Base-by-base conservation (phyloP, 2,797 vertebrate genomes). In the Brachyrhaphis roseni region DNA sequence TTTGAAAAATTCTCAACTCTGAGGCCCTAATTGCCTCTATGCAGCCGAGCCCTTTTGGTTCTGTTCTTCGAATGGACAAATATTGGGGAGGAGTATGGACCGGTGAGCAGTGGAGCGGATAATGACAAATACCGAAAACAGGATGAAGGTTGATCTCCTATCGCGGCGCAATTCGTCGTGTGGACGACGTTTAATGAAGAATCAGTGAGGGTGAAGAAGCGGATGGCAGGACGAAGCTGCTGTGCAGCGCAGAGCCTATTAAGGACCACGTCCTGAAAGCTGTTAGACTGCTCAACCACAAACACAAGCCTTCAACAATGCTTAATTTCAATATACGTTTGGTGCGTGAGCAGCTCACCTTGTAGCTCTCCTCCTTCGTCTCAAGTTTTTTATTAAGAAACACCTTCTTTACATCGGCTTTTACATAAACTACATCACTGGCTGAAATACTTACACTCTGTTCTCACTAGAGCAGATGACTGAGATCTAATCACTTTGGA, bases 81-180 rank as follows among this genome's bases (percentile, higher is more conserved):
- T 75, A 80, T 82, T 87, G 81, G 82, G 85, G 82, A 85, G 80
- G 20, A 51, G 80, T 86, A 85, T 13, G 74, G 68, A 84, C 84
- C 11, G 4, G 51, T 8, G 31, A 75, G 89, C 88, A 74, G 80
- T 51, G 46, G 82, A 84, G 91, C 90, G 88, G 84, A 91, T 90
- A 92, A 91, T 91, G 81, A 86, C 91, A 89, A 91, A 89, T 80
- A 88, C 74, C 28, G 51, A 70, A 87, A 87, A 80, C 82, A 83
- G 82, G 82, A 83, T 41, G 72, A 51, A 77, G 76, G 84, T 72
- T 89, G 88, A 84, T 84, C 81, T 87, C 43, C 78, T 72, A 81
- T 83, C 45, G 46, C 47, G 79, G 80, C 78, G 81, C 78, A 51
- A 77, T 62, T 84, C 53, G 46, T 53, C 82, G 82, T 78, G 79